Percentiles rank a stretch among this genome's conserved stretches.
phyloP scores from a whole-genome alignment of 2,797 vertebrate genomes.

The Catamblyrhynchus diadema region DNA sequence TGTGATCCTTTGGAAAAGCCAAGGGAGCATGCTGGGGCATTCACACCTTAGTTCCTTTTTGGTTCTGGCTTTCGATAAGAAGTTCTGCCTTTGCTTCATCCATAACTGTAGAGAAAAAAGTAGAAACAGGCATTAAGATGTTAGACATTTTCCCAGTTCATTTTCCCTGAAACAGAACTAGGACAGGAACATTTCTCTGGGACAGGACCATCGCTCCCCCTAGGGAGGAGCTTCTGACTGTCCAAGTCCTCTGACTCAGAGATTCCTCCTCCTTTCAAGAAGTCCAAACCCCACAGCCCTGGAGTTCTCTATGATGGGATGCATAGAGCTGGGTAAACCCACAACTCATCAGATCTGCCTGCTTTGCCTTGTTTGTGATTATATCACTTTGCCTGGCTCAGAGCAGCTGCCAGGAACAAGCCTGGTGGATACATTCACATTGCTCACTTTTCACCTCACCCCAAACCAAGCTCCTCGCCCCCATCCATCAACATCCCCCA shows the following conservation, averaged over 20 bases:
- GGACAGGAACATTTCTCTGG: background rate
- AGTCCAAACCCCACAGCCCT: background rate
- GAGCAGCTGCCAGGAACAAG: background rate
- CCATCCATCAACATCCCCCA: background rate
- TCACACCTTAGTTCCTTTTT: background rate
- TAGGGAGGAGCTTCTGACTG: background rate
- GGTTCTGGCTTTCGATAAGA: background rate
- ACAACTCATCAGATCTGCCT: background rate
- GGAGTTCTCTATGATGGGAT: accelerated
- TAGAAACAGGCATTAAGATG: background rate
- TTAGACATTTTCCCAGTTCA: background rate
- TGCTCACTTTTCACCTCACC: background rate
- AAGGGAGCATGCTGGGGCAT: background rate
- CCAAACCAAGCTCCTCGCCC: background rate
- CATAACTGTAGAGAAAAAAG: background rate
- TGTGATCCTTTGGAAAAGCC: background rate
- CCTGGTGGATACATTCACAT: background rate
- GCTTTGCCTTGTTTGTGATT: background rate
- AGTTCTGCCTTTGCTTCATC: background rate
- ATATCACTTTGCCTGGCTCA: background rate
- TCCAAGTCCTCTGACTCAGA: background rate
- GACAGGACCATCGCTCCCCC: background rate
- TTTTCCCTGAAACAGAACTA: background rate
- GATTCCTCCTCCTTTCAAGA: background rate
- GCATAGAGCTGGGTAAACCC: background rate